Conservation (phyloP, 1,140 invertebrate genomes). For the Oncopodura yosiiana region DNA sequence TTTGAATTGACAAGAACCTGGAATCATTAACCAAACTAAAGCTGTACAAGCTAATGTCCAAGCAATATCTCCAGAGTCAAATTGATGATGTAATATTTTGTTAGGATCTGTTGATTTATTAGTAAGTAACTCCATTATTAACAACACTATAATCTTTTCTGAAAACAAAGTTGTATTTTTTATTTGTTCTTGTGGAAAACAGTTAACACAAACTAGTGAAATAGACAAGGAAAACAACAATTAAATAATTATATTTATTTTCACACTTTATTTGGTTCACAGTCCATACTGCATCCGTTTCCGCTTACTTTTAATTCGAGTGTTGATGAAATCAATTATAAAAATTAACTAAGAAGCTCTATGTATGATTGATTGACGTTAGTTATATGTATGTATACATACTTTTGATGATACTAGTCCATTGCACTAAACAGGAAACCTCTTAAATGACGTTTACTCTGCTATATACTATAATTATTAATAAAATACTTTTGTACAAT, state of each 20-base stretch:
- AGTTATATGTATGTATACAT: too few relatives aligned
- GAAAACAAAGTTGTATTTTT: not conserved
- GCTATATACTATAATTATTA: too few relatives aligned
- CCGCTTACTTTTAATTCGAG: too few relatives aligned
- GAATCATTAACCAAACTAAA: constrained; percentile 30
- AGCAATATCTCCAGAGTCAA: constrained; percentile 25
- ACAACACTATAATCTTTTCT: not conserved
- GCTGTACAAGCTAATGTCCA: constrained; percentile 23
- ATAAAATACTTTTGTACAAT: too few relatives aligned
- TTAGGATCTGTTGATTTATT: not conserved
- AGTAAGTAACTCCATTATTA: not conserved
- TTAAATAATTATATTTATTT: not conserved
- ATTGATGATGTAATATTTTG: not conserved
- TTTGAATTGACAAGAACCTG: constrained; percentile 2
- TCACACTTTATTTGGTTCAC: too few relatives aligned
- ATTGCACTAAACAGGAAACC: too few relatives aligned
- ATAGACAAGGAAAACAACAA: not conserved
- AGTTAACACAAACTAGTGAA: constrained; percentile 5
- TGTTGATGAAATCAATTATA: too few relatives aligned
- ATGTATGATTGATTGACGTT: too few relatives aligned
- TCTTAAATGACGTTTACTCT: too few relatives aligned
- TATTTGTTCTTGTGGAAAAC: not conserved
- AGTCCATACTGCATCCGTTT: too few relatives aligned
- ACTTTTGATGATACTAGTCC: too few relatives aligned
- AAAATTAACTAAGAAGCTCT: too few relatives aligned